Base-by-base conservation (phyloP, 2,113 vertebrate species). In the Syngnathus typhle region DNA sequence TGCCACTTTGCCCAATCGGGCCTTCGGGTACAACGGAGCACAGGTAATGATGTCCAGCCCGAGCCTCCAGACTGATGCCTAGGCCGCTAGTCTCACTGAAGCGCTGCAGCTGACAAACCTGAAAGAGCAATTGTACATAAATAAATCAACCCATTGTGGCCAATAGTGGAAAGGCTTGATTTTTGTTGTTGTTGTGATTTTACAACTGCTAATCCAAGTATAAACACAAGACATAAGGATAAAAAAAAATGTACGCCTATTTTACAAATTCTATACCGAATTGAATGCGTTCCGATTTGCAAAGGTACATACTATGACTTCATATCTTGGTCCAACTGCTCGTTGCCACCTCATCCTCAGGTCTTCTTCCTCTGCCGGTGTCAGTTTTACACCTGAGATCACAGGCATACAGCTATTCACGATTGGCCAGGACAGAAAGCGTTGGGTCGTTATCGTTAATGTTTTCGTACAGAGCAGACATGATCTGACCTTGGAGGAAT, bases 11-110 rank as follows among this genome's bases (percentile, higher is more conserved):
- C 55, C 95, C 95, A 32, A 97, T 86, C 0, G 95, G 94, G 1
- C 94, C 96, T 82, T 97, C 96, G 0, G 94, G 94, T 73, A 98
- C 91, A 49, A 98, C 69, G 43, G 95, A 98, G 68, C 93, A 93
- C 75, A 96, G 91, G 77, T 94, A 95, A 87, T 98, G 94, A 88
- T 94, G 95, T 38, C 94, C 94, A 23, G 91, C 91, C 11, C 93
- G 88, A 71, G 93, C 93, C 84, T 98, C 94, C 76, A 97, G 88
- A 82, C 95, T 98, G 84, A 98, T 92, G 6, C 96, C 95, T 56
- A 96, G 79, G 2, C 95, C 94, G 44, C 94, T 95, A 64, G 90
- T 94, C 86, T 96, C 95, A 38, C 91, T 93, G 67, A 94, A 95
- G 58, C 96, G 96, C 85, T 90, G 91, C 75, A 98, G 89, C 23